phyloP scores from a whole-genome alignment of 2,888 invertebrate species.

The Ormyrus nitidulus region DNA sequence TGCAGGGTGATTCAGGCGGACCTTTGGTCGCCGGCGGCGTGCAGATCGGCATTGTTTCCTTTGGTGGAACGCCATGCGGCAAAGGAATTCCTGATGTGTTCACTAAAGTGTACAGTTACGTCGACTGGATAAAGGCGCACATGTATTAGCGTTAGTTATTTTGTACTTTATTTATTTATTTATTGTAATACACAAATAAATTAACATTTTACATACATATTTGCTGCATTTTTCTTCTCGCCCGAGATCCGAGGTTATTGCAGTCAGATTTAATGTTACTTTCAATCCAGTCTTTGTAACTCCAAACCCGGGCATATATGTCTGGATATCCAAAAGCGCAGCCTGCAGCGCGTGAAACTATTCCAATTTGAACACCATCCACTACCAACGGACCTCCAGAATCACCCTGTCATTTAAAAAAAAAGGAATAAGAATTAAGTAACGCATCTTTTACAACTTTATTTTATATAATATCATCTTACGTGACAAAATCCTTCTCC shows the following conservation, averaged over 20 bases:
- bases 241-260: no score
- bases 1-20: slow-evolving; percentile 73
- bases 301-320: no score
- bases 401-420: slow-evolving; percentile 67
- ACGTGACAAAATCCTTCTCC: slow-evolving; percentile 82
- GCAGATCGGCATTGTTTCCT: slow-evolving; percentile 75
- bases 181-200: no score
- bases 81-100: slow-evolving; percentile 74
- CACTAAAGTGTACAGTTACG: slow-evolving; percentile 72
- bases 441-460: no score
- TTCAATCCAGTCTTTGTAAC: no score
- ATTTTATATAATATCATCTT: slow-evolving; percentile 65
- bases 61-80: slow-evolving; percentile 74
- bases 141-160: no score
- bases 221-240: no score
- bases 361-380: slow-evolving; percentile 71
- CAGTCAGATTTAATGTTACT: no score
- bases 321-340: no score
- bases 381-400: slow-evolving; percentile 73
- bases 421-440: background rate
- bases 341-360: no score
- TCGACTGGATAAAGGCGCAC: slow-evolving; percentile 70
- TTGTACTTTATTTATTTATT: no score
- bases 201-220: no score
- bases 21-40: slow-evolving; percentile 69